Evolutionary conservation across 2,888 invertebrate species (phyloP).

Genomic region (Oligia fasciuncula): DNA sequence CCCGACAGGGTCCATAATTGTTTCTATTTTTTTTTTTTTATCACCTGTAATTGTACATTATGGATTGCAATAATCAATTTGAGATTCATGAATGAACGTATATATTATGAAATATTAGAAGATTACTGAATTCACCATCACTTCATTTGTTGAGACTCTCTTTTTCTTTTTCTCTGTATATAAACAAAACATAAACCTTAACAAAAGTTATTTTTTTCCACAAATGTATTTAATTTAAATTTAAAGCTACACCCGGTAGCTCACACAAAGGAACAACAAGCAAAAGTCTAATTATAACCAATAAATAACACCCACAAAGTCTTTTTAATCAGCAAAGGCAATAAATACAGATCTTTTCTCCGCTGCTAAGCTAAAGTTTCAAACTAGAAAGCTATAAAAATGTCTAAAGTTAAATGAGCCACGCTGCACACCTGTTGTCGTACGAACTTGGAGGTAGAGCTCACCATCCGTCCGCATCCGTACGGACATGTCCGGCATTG

Average conservation of each 20-base stretch:
- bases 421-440: constrained; percentile 72
- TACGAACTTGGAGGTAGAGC: constrained; percentile 30
- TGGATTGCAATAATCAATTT: too few species aligned
- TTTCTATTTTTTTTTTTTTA: too few species aligned
- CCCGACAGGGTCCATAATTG: too few species aligned
- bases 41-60: too few species aligned
- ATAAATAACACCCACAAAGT: constrained; percentile 42
- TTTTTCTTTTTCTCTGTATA: neutral
- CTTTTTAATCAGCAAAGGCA: constrained; percentile 51
- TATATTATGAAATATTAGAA: neutral
- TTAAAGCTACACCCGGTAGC: neutral
- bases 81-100: too few species aligned
- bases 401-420: constrained; percentile 73
- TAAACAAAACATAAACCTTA: neutral
- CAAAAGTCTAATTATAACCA: neutral
- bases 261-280: neutral
- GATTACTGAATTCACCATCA: neutral
- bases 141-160: neutral
- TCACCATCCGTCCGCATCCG: constrained; percentile 9
- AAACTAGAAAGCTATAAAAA: constrained; percentile 67
- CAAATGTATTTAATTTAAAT: neutral
- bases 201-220: neutral
- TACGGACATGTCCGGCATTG: constrained; percentile 6
- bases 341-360: constrained; percentile 59
- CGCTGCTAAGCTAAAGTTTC: constrained; percentile 45